Evolutionary conservation across 2,113 vertebrate species (phyloP).

Genomic region (Saguinus midas): DNA sequence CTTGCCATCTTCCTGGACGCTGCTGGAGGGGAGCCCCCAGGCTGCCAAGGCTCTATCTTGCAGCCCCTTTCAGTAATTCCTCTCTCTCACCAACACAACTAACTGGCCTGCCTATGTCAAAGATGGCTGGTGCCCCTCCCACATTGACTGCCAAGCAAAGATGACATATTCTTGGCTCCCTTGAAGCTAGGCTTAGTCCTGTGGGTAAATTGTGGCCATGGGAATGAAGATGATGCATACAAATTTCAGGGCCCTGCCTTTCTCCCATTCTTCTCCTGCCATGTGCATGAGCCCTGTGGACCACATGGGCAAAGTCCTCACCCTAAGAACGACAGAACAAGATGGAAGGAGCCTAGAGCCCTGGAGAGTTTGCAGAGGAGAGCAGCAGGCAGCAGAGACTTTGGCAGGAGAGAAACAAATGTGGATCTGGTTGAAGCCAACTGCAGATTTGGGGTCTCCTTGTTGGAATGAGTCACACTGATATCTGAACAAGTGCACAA

Average conservation of each 20-base stretch:
- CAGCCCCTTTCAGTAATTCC: accelerated
- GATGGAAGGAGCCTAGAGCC: background rate
- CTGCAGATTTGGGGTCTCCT: background rate
- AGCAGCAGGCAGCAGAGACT: background rate
- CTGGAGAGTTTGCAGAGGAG: accelerated
- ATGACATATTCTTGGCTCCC: background rate
- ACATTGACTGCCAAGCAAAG: background rate
- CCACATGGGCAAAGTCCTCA: accelerated
- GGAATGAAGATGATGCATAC: accelerated
- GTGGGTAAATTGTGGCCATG: background rate
- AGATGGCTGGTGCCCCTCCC: background rate
- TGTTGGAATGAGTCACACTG: background rate
- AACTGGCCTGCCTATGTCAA: accelerated
- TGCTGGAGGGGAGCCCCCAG: too few species aligned
- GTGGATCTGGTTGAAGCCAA: background rate
- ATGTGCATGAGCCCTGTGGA: background rate
- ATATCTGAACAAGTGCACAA: background rate
- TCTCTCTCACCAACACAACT: background rate
- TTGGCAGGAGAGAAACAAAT: background rate
- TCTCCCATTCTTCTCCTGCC: accelerated
- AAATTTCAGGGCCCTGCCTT: background rate
- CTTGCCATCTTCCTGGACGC: background rate
- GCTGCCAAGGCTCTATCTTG: too few species aligned
- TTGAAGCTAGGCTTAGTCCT: background rate
- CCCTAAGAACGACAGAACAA: background rate